Conservation (phyloP, 2,888 invertebrate genomes). For the Philaethria dido region DNA sequence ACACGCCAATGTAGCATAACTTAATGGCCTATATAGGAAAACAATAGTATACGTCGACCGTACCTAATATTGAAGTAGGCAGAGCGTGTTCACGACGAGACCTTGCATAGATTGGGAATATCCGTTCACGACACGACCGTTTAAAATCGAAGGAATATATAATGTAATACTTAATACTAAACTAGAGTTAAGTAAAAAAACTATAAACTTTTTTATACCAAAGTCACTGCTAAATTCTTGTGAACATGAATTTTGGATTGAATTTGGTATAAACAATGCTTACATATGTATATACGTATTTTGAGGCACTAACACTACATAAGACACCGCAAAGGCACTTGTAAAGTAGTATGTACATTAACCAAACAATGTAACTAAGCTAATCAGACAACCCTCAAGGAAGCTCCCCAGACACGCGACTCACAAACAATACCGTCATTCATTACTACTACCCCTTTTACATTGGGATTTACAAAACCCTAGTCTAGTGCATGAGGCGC, state of each 20-base stretch:
- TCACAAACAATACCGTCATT: conserved; percentile 23
- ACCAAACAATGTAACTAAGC: conserved; percentile 22
- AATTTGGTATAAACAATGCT: background rate
- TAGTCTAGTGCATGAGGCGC: background rate
- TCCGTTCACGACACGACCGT: conserved; percentile 67
- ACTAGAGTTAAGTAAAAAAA: conserved; percentile 59
- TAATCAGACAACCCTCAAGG: conserved; percentile 18
- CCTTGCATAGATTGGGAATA: conserved; percentile 68
- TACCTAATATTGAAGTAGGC: conserved; percentile 12
- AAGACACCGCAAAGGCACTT: conserved; percentile 3
- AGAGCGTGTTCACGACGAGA: conserved; percentile 51
- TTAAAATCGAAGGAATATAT: conserved; percentile 56
- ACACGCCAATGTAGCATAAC: conserved; percentile 20
- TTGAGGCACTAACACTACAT: no score
- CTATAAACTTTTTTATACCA: background rate
- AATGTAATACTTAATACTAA: conserved; percentile 52
- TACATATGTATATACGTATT: background rate
- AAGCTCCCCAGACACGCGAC: conserved; percentile 14
- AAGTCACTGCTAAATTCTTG: no score
- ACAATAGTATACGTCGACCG: background rate
- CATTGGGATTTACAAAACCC: conserved; percentile 14
- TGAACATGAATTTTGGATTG: background rate
- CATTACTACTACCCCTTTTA: conserved; percentile 21
- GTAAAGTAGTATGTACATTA: conserved; percentile 11
- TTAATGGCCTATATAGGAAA: conserved; percentile 13